These are phyloP conservation scores for Zootermopsis nevadensis DNA, from an alignment of 2,888 invertebrate species.

Conservation along the genomic window DNA sequence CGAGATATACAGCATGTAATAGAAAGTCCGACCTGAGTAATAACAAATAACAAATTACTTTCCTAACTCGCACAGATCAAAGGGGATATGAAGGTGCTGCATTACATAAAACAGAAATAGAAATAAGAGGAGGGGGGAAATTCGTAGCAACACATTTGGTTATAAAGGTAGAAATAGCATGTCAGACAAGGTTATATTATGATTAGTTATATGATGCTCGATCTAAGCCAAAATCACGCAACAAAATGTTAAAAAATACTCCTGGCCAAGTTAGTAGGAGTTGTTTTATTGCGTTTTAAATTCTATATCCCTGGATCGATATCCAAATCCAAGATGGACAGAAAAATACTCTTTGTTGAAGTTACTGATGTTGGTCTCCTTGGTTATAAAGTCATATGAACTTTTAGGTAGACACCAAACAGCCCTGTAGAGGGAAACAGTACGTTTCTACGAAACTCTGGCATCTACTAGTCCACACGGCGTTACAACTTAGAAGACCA, in stretches of 20 bases:
- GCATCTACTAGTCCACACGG: too few relatives aligned
- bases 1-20: not conserved
- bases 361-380: too few relatives aligned
- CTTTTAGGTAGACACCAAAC: too few relatives aligned
- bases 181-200: slow-evolving; percentile 13
- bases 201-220: slow-evolving; percentile 5
- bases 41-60: slow-evolving; percentile 25
- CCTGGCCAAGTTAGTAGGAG: not conserved
- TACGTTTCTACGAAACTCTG: too few relatives aligned
- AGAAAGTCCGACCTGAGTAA: not conserved
- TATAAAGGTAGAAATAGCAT: not conserved
- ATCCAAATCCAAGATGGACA: too few relatives aligned
- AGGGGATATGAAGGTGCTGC: not conserved
- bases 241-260: not conserved
- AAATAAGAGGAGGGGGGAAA: not conserved
- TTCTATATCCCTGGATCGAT: not conserved
- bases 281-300: not conserved
- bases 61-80: slow-evolving; percentile 1
- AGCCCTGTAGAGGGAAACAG: too few relatives aligned
- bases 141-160: not conserved
- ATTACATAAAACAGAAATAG: slow-evolving; percentile 9
- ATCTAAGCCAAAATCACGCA: not conserved
- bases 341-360: too few relatives aligned
- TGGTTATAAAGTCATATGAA: too few relatives aligned
- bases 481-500: too few relatives aligned